Base-by-base conservation (phyloP, 2,797 vertebrate genomes). In the Trematomus bernacchii region DNA sequence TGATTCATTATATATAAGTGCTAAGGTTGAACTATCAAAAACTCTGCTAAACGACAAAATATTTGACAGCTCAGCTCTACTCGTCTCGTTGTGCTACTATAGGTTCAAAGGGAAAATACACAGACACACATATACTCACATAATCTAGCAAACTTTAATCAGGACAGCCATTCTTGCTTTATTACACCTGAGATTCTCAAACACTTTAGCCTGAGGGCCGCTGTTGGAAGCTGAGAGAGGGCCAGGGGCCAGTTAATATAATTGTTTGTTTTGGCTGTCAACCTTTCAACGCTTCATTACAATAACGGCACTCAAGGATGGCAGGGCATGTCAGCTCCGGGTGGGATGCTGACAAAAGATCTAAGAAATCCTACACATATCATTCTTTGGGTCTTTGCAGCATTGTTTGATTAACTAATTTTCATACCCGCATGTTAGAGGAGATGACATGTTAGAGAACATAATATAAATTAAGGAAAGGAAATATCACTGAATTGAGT, bases 241-340 rank as follows among this genome's bases (percentile, higher is more conserved):
- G 85, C 89, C 82, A 83, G 75, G 55, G 84, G 87, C 75, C 79
- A 82, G 82, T 80, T 80, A 73, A 87, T 72, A 77, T 85, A 85
- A 91, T 87, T 86, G 74, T 86, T 83, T 87, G 82, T 76, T 90
- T 87, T 82, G 71, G 64, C 76, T 90, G 85, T 87, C 86, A 89
- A 83, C 80, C 81, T 84, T 78, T 91, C 77, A 85, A 85, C 77
- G 40, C 80, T 87, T 71, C 65, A 66, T 71, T 73, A 73, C 91
- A 88, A 86, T 82, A 82, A 73, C 66, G 67, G 76, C 55, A 78
- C 57, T 79, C 23, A 66, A 66, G 33, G 83, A 74, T 77, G 76
- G 72, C 68, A 80, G 42, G 19, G 61, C 37, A 59, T 81, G 86
- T 85, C 84, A 85, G 75, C 76, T 73, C 66, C n/a, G 33, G 72